Base-by-base conservation (phyloP, 2,113 vertebrate genomes). In the Hippolais icterina region DNA sequence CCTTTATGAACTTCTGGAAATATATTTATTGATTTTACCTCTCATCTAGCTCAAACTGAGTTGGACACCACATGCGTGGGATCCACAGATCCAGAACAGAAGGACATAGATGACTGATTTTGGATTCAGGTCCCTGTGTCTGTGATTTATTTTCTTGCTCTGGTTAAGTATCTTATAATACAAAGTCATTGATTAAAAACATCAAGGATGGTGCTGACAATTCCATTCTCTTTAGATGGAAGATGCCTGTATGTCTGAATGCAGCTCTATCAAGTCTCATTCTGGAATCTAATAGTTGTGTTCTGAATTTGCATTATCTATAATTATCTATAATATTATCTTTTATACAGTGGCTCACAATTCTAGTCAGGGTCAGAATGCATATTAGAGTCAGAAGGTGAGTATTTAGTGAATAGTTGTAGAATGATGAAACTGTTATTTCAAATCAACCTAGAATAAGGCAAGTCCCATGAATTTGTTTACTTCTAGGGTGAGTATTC, bases 11-110 rank as follows among this genome's bases (percentile, higher is more conserved):
- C 28, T 47, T 83, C 53, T 93, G 59, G n/a, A 90, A 79, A 82
- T 65, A 50, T 9, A 52, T 65, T 31, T 74, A 57, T 53, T 60
- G 12, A 64, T 70, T 90, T 94, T 65, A 3, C 1, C 10, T 78
- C 31, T 61, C 17, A 44, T 78, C 5, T 59, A 46, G 24, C 42
- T 84, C 37, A 78, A 35, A 44, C 7, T 28, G 31, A 57, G 7
- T 53, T 0, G 3, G 25, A 41, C 12, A 66, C 2, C 6, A 27
- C 23, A 16, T 5, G 2, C 3, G 2, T 4, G 16, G 35, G 28
- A 53, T 70, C 24, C 23, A 46, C 2, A 15, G 22, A 63, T 66
- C 15, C 10, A 7, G 4, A 29, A 47, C 17, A 46, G 37, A 66
- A 50, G 7, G 7, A 17, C 15, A 29, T 1, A 1, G 8, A 27